These are phyloP conservation scores for Eupithecia subfuscata DNA, from an alignment of 2,888 invertebrate species.

Conservation along the genomic window DNA sequence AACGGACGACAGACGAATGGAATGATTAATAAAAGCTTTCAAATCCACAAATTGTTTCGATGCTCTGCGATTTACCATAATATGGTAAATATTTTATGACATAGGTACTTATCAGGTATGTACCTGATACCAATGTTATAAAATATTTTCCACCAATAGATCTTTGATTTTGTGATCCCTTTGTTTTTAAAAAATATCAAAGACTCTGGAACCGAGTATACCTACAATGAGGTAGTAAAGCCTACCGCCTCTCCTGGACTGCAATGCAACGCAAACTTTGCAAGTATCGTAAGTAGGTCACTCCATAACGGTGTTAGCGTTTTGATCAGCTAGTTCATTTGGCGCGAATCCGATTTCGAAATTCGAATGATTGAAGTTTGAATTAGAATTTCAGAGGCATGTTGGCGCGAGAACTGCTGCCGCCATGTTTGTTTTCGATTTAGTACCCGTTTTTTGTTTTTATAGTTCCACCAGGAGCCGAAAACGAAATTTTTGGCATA, in stretches of 20 bases:
- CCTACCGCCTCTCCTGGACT: not conserved
- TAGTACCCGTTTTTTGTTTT: not conserved
- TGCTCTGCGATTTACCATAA: too few species aligned
- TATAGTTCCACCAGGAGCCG: too few species aligned
- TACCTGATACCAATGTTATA: too few species aligned
- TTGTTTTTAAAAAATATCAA: too few species aligned
- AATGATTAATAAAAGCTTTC: too few species aligned
- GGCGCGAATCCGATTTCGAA: slow-evolving; percentile 22
- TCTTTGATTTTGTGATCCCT: too few species aligned
- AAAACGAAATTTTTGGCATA: too few species aligned
- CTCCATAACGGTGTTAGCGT: slow-evolving; percentile 27
- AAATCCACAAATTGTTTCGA: too few species aligned
- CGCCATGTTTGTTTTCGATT: slow-evolving; percentile 12
- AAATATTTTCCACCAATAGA: too few species aligned
- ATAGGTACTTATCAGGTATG: too few species aligned
- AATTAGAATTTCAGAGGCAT: slow-evolving; percentile 8
- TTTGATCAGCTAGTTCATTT: slow-evolving; percentile 33
- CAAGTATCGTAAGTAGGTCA: slow-evolving; percentile 30
- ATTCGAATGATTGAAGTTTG: slow-evolving; percentile 16
- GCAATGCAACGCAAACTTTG: slow-evolving; percentile 1
- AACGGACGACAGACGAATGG: too few species aligned
- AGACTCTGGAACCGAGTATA: not conserved
- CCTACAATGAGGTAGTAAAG: not conserved
- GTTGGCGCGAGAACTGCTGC: slow-evolving; percentile 2
- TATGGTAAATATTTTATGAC: too few species aligned